Conservation (phyloP, 2,888 invertebrate genomes). For the Bibio marci region DNA sequence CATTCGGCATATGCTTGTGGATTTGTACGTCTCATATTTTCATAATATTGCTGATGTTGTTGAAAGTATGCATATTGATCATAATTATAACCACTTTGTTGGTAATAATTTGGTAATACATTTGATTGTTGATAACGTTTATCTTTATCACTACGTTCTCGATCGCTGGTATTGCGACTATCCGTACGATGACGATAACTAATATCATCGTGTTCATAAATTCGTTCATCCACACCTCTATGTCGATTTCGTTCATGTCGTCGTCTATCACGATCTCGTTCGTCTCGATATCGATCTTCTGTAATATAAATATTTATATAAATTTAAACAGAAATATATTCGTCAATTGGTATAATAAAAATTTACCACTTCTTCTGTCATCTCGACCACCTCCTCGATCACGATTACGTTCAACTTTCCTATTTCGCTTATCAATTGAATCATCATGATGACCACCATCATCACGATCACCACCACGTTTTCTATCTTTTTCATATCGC, state of each 20-base stretch:
- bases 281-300: constrained; percentile 10
- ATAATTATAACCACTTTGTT: constrained; percentile 20
- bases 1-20: constrained; percentile 63
- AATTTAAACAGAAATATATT: too few species aligned
- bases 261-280: constrained; percentile 8
- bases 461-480: constrained; percentile 7
- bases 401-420: constrained; percentile 13
- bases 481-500: constrained; percentile 14
- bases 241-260: constrained; percentile 14
- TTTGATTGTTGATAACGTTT: constrained; percentile 13
- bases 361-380: constrained; percentile 15
- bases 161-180: constrained; percentile 22
- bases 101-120: constrained; percentile 15
- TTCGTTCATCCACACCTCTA: constrained; percentile 6
- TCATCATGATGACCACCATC: neutral
- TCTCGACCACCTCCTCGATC: constrained; percentile 14
- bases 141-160: constrained; percentile 21
- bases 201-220: constrained; percentile 10
- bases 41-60: constrained; percentile 48
- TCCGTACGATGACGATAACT: constrained; percentile 12
- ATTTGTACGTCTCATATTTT: constrained; percentile 57
- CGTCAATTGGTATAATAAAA: too few species aligned
- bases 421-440: neutral
- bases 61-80: constrained; percentile 40
- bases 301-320: constrained; percentile 11